Evolutionary conservation across 2,113 vertebrate species (phyloP), one percentile per base, ranked within the genome.

Genomic region (Paracanthobrama guichenoti): DNA sequence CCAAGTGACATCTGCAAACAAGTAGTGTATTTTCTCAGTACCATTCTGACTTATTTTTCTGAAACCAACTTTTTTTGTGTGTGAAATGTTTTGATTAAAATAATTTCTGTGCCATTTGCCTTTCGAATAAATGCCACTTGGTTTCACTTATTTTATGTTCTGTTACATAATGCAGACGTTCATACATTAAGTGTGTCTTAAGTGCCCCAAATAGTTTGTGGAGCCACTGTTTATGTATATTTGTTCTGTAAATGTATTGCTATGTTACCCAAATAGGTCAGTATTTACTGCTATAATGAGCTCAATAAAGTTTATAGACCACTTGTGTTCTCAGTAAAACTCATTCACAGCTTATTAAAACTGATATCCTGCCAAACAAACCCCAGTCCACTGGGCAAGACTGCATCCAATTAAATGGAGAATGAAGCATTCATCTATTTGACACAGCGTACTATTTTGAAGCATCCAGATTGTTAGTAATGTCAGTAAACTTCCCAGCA

Each of bases 311-410:
- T 81, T 81, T n/a, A 81, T 22, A 48, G 26, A 66, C 14, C 79
- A 81, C 59, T 48, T 57, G 46, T 42, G 62, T 14, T 57, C 48
- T 71, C 46, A 6, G 14, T 69, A 39, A 50, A 24, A 55, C 48
- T 53, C 22, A 67, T 55, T 71, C 31, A 53, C 48, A 71, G 20
- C 14, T 31, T 66, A 57, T 39, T 26, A 6, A 57, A 81, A 35
- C 64, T 12, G 12, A 39, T 22, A 50, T 71, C 48, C 66, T 81
- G 79, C 66, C 79, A 81, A 71, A 55, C 79, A 81, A 71, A 55
- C 66, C 22, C 14, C 28, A 53, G 28, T 69, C 24, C 66, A 81
- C 44, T 4, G 18, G 9, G 44, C 42, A 48, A 81, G 18, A 42
- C 60, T 35, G 6, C 26, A 13, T 71, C 44, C 10, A 81, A n/a